Base-by-base conservation (phyloP, 2,888 invertebrate genomes). In the Agrotis ipsilon region DNA sequence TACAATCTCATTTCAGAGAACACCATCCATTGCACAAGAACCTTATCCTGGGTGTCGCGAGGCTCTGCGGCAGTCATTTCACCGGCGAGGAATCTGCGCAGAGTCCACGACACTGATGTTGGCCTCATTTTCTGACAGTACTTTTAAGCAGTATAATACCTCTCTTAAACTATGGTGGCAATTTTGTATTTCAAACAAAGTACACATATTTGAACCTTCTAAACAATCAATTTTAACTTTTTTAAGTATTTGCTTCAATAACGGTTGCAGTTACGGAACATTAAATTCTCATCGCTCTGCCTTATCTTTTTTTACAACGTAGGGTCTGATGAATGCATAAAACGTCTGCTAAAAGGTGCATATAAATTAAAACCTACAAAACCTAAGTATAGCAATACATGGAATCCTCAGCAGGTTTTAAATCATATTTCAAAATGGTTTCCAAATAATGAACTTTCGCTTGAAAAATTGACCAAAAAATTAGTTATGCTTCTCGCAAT, bases 41-140 rank as follows among this genome's bases (percentile, higher is more conserved):
- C 5, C 48, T 61, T 61, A 52, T 24, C 63, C 63, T 63, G 63
- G 63, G 43, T 63, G 63, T 43, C 52, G 63, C 52, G 52, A 39
- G 39, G 63, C 63, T 63, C 19, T 63, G 43, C 52, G 63, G 21
- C 14, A 52, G 18, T 43, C 63, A n/a, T 43, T 43, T 9, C 16
- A 43, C n/a, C 43, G 63, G 9, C 9, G 63, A 21, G 63, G 63
- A 3, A 52, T 43, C 18, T 24, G 24, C 24, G 24, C 62, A 24
- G 21, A 21, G 1, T 63, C 52, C 1, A 52, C 62, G 3, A 3
- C 18, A 7, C n/a, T 63, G 0, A 52, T 63, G 62, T 21, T 63
- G 13, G 43, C 52, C 4, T 63, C 43, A 5, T 5, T 63, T 1
- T 52, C 62, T 6, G 21, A 21, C 14, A 63, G 16, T 16, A 27